These are phyloP conservation scores for Cryptotermes secundus DNA, from an alignment of 1,140 invertebrate genomes.

Conservation along the genomic window DNA sequence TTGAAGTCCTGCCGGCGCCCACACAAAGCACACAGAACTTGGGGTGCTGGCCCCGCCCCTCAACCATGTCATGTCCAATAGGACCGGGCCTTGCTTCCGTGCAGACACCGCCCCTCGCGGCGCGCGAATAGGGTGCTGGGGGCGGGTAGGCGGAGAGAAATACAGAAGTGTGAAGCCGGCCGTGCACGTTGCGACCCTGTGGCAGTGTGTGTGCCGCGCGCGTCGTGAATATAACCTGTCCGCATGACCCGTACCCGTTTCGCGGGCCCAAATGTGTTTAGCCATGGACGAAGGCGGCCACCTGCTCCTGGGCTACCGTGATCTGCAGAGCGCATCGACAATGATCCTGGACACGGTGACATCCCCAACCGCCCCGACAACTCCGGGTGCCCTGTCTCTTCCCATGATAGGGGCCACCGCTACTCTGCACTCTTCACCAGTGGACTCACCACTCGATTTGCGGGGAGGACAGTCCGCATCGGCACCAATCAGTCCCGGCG, in stretches of 20 bases:
- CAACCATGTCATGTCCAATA: background rate
- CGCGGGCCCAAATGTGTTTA: slow-evolving; percentile 38
- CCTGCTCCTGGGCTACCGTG: slow-evolving; percentile 40
- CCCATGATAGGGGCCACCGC: background rate
- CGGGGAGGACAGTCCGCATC: slow-evolving; percentile 28
- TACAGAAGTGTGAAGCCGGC: background rate
- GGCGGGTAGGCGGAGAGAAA: background rate
- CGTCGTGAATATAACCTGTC: background rate
- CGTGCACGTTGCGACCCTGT: background rate
- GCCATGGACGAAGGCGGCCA: slow-evolving; percentile 40
- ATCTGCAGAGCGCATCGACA: background rate
- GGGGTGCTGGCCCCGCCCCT: background rate
- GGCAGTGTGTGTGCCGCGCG: background rate
- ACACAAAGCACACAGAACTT: background rate
- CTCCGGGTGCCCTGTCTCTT: background rate
- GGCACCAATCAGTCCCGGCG: slow-evolving; percentile 1
- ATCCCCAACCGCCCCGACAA: background rate
- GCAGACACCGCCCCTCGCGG: background rate
- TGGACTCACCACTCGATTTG: slow-evolving; percentile 39
- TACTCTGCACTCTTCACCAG: slow-evolving; percentile 16
- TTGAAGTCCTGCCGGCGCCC: background rate
- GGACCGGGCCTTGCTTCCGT: too few relatives aligned
- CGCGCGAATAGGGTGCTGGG: background rate
- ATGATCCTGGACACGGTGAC: background rate
- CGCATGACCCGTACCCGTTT: background rate